A percentile compares a stretch with the other conserved stretches of the same genome.
Conservation (phyloP, 2,113 vertebrate genomes). For the Emydocephalus ijimae region DNA sequence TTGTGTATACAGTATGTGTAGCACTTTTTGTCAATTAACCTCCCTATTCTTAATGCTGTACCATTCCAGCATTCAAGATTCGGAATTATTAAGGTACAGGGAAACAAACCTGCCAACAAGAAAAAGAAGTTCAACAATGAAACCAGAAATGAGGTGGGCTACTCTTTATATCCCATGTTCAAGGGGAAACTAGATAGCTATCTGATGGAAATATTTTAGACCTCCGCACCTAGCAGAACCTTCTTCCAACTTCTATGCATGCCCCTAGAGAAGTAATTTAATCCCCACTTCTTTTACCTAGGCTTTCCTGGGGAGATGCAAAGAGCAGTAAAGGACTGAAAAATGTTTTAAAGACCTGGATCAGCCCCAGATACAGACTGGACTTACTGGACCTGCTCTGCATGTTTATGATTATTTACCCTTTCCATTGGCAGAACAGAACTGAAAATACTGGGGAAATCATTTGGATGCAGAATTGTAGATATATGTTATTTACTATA, state of each 20-base stretch:
- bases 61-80: neutral
- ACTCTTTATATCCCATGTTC: neutral
- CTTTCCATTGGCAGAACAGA: neutral
- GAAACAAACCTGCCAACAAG: neutral
- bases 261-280: neutral
- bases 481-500: neutral
- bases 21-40: neutral
- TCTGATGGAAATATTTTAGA: neutral
- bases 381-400: neutral
- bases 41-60: neutral
- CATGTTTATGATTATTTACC: too few relatives aligned
- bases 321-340: too few relatives aligned
- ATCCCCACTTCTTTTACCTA: too few relatives aligned
- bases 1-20: neutral
- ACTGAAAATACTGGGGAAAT: neutral
- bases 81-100: neutral
- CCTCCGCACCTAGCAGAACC: neutral
- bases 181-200: neutral
- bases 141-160: neutral
- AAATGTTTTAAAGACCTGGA: too few relatives aligned
- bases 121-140: neutral
- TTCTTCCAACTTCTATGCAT: neutral
- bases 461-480: neutral
- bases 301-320: too few relatives aligned
- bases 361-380: neutral